Conservation (phyloP, 2,113 vertebrate genomes). For the Muntiacus muntjak region DNA sequence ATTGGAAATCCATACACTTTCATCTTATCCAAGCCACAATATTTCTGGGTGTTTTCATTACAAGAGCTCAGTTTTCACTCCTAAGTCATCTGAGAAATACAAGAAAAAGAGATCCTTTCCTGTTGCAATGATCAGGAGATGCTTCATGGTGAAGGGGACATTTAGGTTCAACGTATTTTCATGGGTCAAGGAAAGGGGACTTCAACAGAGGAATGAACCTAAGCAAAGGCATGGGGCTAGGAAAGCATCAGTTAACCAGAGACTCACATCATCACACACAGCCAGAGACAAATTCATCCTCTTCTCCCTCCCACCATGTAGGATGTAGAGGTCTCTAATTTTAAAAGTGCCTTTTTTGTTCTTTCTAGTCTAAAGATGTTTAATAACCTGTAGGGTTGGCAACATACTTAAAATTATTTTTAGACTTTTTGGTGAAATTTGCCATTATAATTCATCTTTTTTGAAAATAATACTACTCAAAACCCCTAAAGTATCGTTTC, state of each 20-base stretch:
- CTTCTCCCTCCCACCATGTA: background rate
- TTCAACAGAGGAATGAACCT: background rate
- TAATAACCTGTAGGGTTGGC: constrained; percentile 37
- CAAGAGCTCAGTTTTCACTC: background rate
- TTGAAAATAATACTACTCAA: constrained; percentile 4
- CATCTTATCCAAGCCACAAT: background rate
- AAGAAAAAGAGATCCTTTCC: background rate
- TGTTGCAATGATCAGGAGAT: background rate
- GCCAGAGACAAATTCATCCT: background rate
- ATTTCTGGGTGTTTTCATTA: background rate
- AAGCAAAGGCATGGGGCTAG: background rate
- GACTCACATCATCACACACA: background rate
- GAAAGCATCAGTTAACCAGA: background rate
- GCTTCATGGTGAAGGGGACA: background rate
- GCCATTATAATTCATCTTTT: constrained; percentile 45
- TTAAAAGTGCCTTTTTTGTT: constrained; percentile 28
- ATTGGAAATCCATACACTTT: background rate
- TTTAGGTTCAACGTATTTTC: background rate
- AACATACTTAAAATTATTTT: constrained; percentile 52
- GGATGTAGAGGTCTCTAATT: background rate
- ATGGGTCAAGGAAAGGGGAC: background rate
- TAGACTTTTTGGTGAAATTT: constrained; percentile 35
- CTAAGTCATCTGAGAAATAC: background rate
- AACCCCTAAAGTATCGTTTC: constrained; percentile 13
- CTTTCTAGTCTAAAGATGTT: constrained; percentile 21